Evolutionary conservation across 2,113 vertebrate species (phyloP).

Genomic region (Sapayoa aenigma): DNA sequence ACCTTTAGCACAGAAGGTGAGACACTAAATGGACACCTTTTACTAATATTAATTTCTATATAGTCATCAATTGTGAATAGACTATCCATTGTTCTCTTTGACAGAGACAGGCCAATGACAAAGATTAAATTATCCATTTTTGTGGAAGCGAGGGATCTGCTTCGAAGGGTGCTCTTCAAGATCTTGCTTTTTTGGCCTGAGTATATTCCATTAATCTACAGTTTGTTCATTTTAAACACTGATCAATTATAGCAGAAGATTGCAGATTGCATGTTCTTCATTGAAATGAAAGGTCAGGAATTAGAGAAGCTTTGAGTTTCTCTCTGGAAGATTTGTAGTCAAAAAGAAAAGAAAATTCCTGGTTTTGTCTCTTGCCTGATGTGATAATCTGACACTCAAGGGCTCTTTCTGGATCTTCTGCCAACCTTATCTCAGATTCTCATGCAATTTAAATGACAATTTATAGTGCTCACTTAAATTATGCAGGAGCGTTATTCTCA

Average conservation of each 20-base stretch:
- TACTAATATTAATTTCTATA: slow-evolving; percentile 87
- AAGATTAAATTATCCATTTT: slow-evolving; percentile 79
- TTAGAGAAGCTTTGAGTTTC: not conserved
- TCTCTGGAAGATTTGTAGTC: not conserved
- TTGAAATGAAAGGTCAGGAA: slow-evolving; percentile 37
- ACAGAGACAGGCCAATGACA: slow-evolving; percentile 84
- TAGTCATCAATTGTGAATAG: slow-evolving; percentile 84
- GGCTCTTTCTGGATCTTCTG: slow-evolving; percentile 37
- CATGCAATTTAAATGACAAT: slow-evolving; percentile 50
- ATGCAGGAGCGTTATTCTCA: slow-evolving; percentile 9
- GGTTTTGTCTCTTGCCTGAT: not conserved
- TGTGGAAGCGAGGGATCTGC: slow-evolving; percentile 43
- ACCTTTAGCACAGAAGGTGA: slow-evolving; percentile 81
- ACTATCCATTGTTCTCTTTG: slow-evolving; percentile 85
- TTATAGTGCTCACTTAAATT: slow-evolving; percentile 35
- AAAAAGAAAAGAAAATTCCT: slow-evolving; percentile 1
- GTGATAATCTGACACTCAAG: slow-evolving; percentile 28
- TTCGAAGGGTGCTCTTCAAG: not conserved
- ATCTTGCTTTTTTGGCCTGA: slow-evolving; percentile 24
- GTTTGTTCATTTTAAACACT: slow-evolving; percentile 33
- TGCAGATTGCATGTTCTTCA: slow-evolving; percentile 18
- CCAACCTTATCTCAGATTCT: slow-evolving; percentile 25
- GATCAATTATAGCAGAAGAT: slow-evolving; percentile 31
- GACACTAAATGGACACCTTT: slow-evolving; percentile 87
- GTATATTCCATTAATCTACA: slow-evolving; percentile 37